phyloP scores from a whole-genome alignment of 1,140 invertebrate species.

The Varroa destructor region DNA sequence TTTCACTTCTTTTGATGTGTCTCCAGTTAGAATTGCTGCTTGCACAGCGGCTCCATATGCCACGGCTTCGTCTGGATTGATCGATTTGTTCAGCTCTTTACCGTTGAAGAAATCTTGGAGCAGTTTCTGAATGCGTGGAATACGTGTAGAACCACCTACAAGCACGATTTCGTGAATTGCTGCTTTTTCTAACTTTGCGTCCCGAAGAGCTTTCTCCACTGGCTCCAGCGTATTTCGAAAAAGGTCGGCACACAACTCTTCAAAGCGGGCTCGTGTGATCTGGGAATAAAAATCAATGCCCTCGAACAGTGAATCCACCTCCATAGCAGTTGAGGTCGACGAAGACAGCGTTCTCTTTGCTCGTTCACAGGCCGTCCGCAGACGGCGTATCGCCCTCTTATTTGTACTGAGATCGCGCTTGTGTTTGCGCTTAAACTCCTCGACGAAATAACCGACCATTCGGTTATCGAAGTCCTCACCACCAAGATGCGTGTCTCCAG shows the following conservation, averaged over 20 bases:
- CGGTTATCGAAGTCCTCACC: conserved; percentile 38
- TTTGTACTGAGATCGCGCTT: conserved; percentile 36
- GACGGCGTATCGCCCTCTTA: conserved; percentile 43
- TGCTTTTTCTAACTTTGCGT: conserved; percentile 58
- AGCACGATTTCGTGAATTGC: conserved; percentile 61
- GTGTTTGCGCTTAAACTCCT: conserved; percentile 38
- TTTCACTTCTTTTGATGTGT: conserved; percentile 43
- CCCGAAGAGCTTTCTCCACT: conserved; percentile 56
- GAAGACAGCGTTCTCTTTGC: conserved; percentile 87
- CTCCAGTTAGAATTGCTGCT: conserved; percentile 56
- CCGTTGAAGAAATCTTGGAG: conserved; percentile 77
- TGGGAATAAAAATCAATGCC: conserved; percentile 90
- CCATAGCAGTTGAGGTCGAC: conserved; percentile 60
- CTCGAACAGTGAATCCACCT: conserved; percentile 80
- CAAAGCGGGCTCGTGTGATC: conserved; percentile 80
- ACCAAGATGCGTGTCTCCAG: conserved; percentile 84
- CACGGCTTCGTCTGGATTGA: conserved; percentile 79
- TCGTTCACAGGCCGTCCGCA: conserved; percentile 81
- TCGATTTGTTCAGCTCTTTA: conserved; percentile 55
- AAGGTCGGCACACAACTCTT: conserved; percentile 61
- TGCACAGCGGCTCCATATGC: conserved; percentile 62
- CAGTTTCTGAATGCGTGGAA: conserved; percentile 55
- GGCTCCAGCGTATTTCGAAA: conserved; percentile 50
- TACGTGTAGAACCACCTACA: conserved; percentile 62
- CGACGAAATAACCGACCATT: conserved; percentile 37